Base-by-base conservation (phyloP, 2,888 invertebrate species). In the Vanessa cardui region DNA sequence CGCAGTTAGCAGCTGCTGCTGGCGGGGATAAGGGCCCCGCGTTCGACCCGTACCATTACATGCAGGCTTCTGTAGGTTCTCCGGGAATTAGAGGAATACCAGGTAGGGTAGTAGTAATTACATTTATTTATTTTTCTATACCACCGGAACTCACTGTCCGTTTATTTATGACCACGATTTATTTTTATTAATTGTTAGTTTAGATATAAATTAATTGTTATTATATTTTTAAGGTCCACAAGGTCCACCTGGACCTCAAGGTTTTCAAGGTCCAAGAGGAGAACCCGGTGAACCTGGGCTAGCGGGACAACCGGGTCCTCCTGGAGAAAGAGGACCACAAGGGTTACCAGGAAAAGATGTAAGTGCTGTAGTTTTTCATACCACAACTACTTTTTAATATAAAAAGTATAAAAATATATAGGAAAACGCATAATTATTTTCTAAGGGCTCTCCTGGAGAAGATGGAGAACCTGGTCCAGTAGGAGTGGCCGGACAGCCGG, bases 191-290 rank as follows among this genome's bases (percentile, higher is more conserved):
- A 26, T 26, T 26, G 26, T 26, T 26, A 47, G 16, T n/a, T 47
- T 1, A 18, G 47, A 18, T n/a, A 7, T 6, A 5, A 18, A 47
- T 50, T 12, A 15, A 26, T 50, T n/a, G n/a, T n/a, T 6, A 16
- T 31, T 7, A 31, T 7, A 6, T 16, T 21, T n/a, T 21, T 26
- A 46, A 93, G 93, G 93, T 69, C 90, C 90, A 0, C 90, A 90
- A 80, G 93, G 93, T 6, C 91, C 92, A 1, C 90, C 91, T 1
- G 93, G 93, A 1, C 96, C 96, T 0, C 96, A 96, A 87, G 97
- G 97, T 16, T 97, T 97, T 75, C 97, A 97, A 91, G 97, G 97
- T 3, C 93, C 94, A 18, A 93, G 97, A 71, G 97, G 97, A 56
- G 96, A 97, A 74, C 90, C 96, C 1, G 97, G 97, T 1, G 97